phyloP scores from a whole-genome alignment of 2,888 invertebrate species.

The Rotaria magnacalcarata region DNA sequence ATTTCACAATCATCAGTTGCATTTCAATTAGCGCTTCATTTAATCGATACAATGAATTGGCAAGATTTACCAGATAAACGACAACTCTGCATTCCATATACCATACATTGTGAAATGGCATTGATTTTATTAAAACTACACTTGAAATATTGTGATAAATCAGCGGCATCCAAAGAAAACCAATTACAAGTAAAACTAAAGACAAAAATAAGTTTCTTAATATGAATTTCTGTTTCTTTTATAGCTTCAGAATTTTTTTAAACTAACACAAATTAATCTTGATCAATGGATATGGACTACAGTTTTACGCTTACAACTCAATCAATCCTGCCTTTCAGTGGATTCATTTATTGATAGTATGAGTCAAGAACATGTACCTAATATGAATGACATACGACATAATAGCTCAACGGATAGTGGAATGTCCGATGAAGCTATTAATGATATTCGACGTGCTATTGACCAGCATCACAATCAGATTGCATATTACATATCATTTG shows the following conservation, averaged over 20 bases:
- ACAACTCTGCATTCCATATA: constrained; percentile 7
- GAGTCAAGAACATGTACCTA: not conserved
- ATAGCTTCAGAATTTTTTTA: not conserved
- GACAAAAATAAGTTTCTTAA: too few species aligned
- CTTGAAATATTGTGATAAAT: constrained; percentile 31
- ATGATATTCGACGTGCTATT: constrained; percentile 22
- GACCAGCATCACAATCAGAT: constrained; percentile 1
- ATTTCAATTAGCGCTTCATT: constrained; percentile 23
- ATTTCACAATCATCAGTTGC: not conserved
- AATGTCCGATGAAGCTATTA: not conserved
- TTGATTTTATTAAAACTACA: constrained; percentile 4
- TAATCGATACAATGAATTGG: constrained; percentile 30
- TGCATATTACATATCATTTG: constrained; percentile 10
- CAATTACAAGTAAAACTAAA: not conserved
- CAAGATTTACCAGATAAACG: not conserved
- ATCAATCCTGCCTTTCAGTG: constrained; percentile 1
- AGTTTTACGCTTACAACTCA: not conserved
- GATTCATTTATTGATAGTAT: constrained; percentile 25
- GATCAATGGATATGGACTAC: constrained; percentile 27
- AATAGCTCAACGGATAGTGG: not conserved
- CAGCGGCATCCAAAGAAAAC: not conserved
- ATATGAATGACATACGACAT: not conserved
- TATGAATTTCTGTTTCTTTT: not conserved
- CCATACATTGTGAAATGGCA: not conserved
- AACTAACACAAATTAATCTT: not conserved